Percentiles rank a stretch among this genome's conserved stretches.
phyloP scores from a whole-genome alignment of 2,113 vertebrate genomes.

The Patagioenas fasciata region DNA sequence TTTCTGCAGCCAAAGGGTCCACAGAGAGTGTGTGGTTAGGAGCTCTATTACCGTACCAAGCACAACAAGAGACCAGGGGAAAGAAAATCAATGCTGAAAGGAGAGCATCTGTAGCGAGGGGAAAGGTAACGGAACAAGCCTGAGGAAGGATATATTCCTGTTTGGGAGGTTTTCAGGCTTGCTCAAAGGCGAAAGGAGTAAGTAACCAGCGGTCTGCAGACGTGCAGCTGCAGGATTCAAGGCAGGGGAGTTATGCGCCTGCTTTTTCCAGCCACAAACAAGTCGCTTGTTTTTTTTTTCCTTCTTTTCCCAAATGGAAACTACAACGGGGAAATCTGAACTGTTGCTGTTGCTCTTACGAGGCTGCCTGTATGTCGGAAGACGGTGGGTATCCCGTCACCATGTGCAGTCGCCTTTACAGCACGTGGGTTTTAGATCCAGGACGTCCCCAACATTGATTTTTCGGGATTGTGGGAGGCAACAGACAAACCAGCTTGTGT shows the following conservation, averaged over 20 bases:
- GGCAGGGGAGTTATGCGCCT: background rate
- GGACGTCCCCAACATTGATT: accelerated
- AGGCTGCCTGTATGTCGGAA: background rate
- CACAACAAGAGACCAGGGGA: background rate
- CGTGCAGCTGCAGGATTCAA: background rate
- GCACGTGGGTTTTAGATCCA: background rate
- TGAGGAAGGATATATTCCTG: background rate
- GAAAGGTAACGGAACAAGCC: background rate
- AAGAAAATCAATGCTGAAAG: background rate
- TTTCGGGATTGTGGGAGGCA: background rate
- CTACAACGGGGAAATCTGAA: background rate
- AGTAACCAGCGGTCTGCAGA: background rate
- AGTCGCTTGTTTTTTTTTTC: background rate
- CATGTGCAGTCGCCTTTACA: accelerated
- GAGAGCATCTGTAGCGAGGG: background rate
- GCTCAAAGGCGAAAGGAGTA: background rate
- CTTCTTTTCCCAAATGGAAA: background rate
- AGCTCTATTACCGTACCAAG: background rate
- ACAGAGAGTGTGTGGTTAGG: accelerated
- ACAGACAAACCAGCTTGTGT: background rate
- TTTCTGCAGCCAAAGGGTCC: background rate
- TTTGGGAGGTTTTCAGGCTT: background rate
- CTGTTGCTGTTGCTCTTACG: background rate
- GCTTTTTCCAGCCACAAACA: background rate
- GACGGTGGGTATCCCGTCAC: background rate